Evolutionary conservation across 2,797 vertebrate species (phyloP).

Genomic region (Otolemur crassicaudatus): DNA sequence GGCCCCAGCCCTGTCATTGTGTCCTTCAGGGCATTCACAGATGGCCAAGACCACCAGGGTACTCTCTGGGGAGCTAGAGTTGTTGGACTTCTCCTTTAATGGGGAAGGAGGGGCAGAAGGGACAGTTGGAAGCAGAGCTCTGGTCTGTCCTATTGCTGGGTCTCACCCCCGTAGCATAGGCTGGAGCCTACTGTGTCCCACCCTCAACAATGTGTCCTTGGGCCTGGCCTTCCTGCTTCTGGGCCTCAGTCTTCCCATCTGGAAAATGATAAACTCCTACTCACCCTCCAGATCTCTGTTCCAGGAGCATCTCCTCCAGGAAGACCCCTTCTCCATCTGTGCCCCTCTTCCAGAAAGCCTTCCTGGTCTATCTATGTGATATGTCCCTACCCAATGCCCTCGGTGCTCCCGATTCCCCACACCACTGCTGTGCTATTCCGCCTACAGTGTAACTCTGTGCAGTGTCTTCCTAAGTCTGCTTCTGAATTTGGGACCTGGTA

Average conservation of each 20-base stretch:
- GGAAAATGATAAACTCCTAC: too few relatives aligned
- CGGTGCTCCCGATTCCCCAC: rapidly evolving
- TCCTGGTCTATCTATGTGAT: too few relatives aligned
- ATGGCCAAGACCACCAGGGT: background rate
- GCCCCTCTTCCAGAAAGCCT: background rate
- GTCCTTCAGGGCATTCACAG: background rate
- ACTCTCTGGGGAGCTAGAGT: background rate
- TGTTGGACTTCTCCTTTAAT: background rate
- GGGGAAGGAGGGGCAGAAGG: background rate
- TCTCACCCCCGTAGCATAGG: background rate
- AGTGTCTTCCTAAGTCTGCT: background rate
- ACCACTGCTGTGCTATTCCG: rapidly evolving
- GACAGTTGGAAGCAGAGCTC: background rate
- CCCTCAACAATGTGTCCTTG: background rate
- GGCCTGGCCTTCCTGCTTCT: background rate
- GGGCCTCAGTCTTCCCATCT: background rate
- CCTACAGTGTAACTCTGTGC: rapidly evolving
- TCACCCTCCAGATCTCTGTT: background rate
- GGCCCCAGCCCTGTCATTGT: background rate
- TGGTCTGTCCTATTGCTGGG: background rate
- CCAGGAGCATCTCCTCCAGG: background rate
- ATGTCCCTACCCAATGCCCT: background rate
- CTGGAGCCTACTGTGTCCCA: background rate
- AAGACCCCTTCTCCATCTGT: background rate
- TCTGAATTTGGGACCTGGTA: background rate